These are phyloP conservation scores for Sanderia malayensis DNA, from an alignment of 30 jellyfish, hydroid and myxozoan genomes.

Conservation along the genomic window DNA sequence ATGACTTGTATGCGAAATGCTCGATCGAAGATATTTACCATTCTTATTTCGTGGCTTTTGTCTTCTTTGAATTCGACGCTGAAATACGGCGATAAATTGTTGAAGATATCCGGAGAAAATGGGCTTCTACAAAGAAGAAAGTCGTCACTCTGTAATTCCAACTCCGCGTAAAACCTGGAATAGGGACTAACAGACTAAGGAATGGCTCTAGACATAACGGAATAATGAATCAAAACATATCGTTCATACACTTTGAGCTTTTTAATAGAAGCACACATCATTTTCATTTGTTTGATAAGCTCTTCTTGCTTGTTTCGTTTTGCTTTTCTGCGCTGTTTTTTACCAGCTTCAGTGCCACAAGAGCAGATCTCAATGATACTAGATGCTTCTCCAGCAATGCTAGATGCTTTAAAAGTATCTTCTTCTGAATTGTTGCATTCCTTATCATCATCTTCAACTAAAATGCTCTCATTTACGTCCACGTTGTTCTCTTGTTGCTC, in stretches of 20 bases:
- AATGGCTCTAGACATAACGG: too few species aligned
- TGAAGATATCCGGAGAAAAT: conserved; percentile 43
- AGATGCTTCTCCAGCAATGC: too few species aligned
- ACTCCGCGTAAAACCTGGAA: not conserved
- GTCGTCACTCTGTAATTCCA: not conserved
- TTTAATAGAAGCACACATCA: not conserved
- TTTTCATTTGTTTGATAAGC: not conserved
- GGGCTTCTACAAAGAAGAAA: conserved; percentile 32
- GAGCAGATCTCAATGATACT: not conserved
- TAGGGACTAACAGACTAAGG: not conserved
- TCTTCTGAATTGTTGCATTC: not conserved
- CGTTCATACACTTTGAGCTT: not conserved
- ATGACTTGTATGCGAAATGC: too few species aligned
- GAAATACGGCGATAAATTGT: conserved; percentile 41
- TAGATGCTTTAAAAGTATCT: not conserved
- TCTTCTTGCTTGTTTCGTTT: not conserved
- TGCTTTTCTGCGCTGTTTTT: not conserved
- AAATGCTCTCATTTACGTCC: not conserved
- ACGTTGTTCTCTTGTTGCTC: not conserved
- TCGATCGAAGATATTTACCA: not conserved
- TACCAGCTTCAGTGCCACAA: not conserved
- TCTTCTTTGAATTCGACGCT: not conserved
- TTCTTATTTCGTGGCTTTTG: not conserved
- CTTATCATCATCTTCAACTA: not conserved
- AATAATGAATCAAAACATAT: too few species aligned